Evolutionary conservation across 2,888 invertebrate genomes (phyloP), one percentile per base, ranked within the genome.

Genomic region (Xylota segnis): DNA sequence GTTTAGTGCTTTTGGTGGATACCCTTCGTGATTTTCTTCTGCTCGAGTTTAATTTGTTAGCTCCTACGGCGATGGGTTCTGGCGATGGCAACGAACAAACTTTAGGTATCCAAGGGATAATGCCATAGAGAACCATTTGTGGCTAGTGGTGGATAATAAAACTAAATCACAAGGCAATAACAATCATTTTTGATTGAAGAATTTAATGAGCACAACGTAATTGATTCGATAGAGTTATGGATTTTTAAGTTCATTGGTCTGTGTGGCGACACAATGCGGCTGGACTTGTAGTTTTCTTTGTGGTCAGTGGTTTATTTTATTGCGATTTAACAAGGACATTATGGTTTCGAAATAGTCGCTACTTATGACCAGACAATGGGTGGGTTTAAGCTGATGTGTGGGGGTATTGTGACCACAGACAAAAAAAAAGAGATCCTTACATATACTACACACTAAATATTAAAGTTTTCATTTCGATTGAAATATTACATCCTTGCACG

Each of bases 191-290:
- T 29, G 45, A 61, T 61, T 29, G 27, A n/a, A 9, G 9, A 45
- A 43, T 3, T 45, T 45, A 61, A 45, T 32, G 61, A n/a, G 4
- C 45, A 14, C 45, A 61, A 45, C 45, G 43, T 45, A 61, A 61
- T 45, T 61, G 45, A 14, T 14, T 29, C n/a, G 29, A 14, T 56
- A 54, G n/a, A 32, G 0, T 32, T 34, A 16, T n/a, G 16, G 34
- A 34, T 18, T 56, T 32, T 56, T 7, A 34, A 56, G 56, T 16
- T 56, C 34, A 56, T 7, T 34, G 29, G 34, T 34, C 16, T 16
- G 32, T 14, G 9, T 5, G 12, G 32, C 4, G 14, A 5, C 14
- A 32, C 7, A 5, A 14, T 54, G 9, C 14, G 16, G 10, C 1
- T 12, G 14, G 5, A n/a, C 7, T 34, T 58, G 16, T 4, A 7